These are phyloP conservation scores for Sarcophaga subvicina DNA, from an alignment of 2,888 invertebrate species.

Conservation along the genomic window DNA sequence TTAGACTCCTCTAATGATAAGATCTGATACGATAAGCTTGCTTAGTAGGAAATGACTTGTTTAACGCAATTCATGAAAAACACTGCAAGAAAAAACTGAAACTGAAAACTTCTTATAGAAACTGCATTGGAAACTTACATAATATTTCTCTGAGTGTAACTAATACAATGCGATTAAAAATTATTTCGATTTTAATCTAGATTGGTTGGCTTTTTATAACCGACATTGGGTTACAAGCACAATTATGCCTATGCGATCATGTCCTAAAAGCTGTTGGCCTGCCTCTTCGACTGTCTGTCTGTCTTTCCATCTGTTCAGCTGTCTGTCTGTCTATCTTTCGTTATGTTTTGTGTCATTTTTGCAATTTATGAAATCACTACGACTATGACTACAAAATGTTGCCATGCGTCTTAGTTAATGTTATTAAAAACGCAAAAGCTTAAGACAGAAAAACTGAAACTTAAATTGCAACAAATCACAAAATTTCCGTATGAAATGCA, in stretches of 20 bases:
- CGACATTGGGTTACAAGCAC: constrained; percentile 16
- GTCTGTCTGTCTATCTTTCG: constrained; percentile 27
- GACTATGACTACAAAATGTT: constrained; percentile 19
- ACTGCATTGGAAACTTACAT: not conserved
- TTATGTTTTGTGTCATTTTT: constrained; percentile 57
- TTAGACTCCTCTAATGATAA: too few relatives aligned
- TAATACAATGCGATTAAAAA: not conserved
- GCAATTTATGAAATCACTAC: constrained; percentile 62
- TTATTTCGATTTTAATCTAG: constrained; percentile 30
- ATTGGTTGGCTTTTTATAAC: constrained; percentile 1
- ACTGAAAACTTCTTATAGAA: not conserved
- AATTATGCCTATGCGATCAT: constrained; percentile 33
- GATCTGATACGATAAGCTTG: too few relatives aligned
- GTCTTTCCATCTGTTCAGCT: constrained; percentile 5
- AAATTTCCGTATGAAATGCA: constrained; percentile 3
- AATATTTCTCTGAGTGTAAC: not conserved
- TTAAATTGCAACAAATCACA: constrained; percentile 28
- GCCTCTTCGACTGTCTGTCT: not conserved
- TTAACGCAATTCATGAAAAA: too few relatives aligned
- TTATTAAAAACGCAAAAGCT: constrained; percentile 25
- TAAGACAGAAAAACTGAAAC: not conserved
- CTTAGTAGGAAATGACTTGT: too few relatives aligned
- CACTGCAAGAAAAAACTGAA: too few relatives aligned
- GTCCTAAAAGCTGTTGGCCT: not conserved
- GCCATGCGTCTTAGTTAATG: constrained; percentile 33